Percentiles rank a stretch among this genome's conserved stretches.
These are phyloP conservation scores for Australoheros facetus DNA, from an alignment of 2,797 vertebrate genomes.

Conservation along the genomic window DNA sequence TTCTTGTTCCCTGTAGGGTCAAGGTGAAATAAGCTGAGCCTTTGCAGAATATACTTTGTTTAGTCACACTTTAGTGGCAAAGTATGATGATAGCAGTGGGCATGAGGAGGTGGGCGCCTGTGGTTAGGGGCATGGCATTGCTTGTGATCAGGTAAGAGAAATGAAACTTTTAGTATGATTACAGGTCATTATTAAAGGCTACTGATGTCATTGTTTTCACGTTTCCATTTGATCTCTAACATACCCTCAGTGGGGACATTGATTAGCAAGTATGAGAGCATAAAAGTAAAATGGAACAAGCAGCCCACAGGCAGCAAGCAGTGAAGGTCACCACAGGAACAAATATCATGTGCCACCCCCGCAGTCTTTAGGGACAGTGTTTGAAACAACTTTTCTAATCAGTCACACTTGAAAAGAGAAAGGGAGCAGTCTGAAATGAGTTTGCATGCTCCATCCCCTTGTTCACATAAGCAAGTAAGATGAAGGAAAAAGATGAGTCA, in stretches of 20 bases:
- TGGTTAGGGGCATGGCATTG: conserved; percentile 14
- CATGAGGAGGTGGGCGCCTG: conserved; percentile 2
- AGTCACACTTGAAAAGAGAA: conserved; percentile 66
- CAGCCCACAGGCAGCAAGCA: conserved; percentile 53
- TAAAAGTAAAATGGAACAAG: conserved; percentile 66
- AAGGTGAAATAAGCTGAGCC: neutral
- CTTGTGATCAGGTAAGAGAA: neutral
- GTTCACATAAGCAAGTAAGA: conserved; percentile 44
- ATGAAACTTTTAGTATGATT: conserved; percentile 9
- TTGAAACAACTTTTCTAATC: conserved; percentile 48
- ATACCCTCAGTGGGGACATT: neutral
- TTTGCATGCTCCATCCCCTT: conserved; percentile 46
- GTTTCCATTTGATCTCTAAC: neutral
- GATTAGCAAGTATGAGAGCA: conserved; percentile 39
- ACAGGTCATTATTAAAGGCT: conserved; percentile 5
- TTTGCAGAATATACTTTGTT: neutral
- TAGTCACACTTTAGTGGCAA: neutral
- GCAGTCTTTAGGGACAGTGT: conserved; percentile 21
- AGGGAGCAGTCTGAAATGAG: conserved; percentile 64
- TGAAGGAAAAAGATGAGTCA: conserved; percentile 67
- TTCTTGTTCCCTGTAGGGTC: neutral
- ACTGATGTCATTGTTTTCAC: neutral
- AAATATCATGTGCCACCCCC: conserved; percentile 52
- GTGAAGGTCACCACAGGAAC: conserved; percentile 66
- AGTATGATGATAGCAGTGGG: neutral